Percentiles rank a stretch among this genome's conserved stretches.
These are phyloP conservation scores for Bellardia pandia DNA, from an alignment of 2,888 invertebrate genomes.

Conservation along the genomic window DNA sequence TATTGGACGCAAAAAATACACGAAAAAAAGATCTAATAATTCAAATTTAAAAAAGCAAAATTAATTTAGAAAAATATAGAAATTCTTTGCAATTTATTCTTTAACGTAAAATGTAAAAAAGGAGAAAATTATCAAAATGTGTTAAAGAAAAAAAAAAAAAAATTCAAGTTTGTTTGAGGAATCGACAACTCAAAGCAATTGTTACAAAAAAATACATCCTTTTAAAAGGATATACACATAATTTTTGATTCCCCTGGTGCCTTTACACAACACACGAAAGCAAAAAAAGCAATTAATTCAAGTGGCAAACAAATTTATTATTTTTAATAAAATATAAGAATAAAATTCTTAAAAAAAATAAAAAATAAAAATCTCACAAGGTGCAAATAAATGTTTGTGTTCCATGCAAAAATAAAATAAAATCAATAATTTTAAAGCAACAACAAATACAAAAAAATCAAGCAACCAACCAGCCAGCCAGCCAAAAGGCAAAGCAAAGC, in stretches of 20 bases:
- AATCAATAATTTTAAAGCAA: constrained; percentile 75
- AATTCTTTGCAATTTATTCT: constrained; percentile 8
- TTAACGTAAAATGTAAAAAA: constrained; percentile 1
- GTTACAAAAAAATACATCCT: constrained; percentile 49
- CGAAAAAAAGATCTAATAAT: constrained; percentile 26
- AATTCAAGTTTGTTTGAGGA: constrained; percentile 44
- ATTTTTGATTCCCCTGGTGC: constrained; percentile 68
- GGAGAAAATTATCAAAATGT: constrained; percentile 39
- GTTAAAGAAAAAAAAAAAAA: constrained; percentile 26
- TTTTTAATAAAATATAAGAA: constrained; percentile 20
- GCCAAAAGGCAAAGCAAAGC: constrained; percentile 70
- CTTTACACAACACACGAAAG: constrained; percentile 60
- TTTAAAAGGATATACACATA: constrained; percentile 71
- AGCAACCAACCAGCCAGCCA: constrained; percentile 67
- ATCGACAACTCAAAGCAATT: constrained; percentile 54
- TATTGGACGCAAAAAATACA: constrained; percentile 24
- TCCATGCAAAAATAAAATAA: constrained; percentile 66
- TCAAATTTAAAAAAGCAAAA: constrained; percentile 46
- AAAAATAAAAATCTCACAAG: constrained; percentile 50
- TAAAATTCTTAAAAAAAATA: not conserved
- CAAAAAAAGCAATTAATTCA: constrained; percentile 64
- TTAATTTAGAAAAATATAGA: constrained; percentile 3
- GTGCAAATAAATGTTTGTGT: constrained; percentile 45
- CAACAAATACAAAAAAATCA: constrained; percentile 51
- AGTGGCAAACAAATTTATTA: constrained; percentile 50